A percentile compares a stretch with the other conserved stretches of the same genome.
These are phyloP conservation scores for Typhlichthys eigenmanni DNA, from an alignment of 2,797 vertebrate species.

Conservation along the genomic window DNA sequence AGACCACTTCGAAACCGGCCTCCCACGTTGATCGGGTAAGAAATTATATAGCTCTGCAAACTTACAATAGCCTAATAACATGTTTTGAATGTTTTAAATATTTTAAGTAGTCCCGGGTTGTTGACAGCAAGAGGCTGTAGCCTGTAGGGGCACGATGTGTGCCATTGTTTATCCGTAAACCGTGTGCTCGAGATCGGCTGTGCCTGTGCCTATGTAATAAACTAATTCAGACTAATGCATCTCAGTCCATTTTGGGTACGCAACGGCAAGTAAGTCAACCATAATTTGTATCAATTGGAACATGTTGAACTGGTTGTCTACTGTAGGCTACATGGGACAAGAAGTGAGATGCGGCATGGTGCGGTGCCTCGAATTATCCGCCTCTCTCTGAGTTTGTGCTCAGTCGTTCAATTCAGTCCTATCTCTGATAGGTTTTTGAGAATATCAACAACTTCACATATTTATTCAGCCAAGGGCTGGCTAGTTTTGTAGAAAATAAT, in stretches of 20 bases:
- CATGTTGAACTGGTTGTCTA: constrained; percentile 4
- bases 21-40: background rate
- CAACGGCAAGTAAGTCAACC: background rate
- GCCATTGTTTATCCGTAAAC: constrained; percentile 38
- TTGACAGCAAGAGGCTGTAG: constrained; percentile 5
- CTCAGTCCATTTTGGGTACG: background rate
- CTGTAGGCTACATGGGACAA: constrained; percentile 24
- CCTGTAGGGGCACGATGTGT: background rate
- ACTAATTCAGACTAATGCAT: background rate
- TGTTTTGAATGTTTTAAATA: constrained; percentile 4
- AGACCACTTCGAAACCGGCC: background rate
- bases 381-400: background rate
- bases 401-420: background rate
- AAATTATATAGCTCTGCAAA: background rate
- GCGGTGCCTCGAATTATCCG: too few relatives aligned
- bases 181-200: constrained; percentile 16
- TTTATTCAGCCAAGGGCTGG: too few relatives aligned
- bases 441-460: too few relatives aligned
- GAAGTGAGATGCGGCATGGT: constrained; percentile 5
- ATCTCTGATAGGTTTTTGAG: too few relatives aligned
- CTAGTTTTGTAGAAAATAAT: too few relatives aligned
- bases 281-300: constrained; percentile 53
- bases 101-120: constrained; percentile 27
- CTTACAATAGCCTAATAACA: too few relatives aligned
- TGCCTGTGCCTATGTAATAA: constrained; percentile 1